Base-by-base conservation (phyloP, 2,797 vertebrate genomes). In the Poeciliopsis paucimaculata region DNA sequence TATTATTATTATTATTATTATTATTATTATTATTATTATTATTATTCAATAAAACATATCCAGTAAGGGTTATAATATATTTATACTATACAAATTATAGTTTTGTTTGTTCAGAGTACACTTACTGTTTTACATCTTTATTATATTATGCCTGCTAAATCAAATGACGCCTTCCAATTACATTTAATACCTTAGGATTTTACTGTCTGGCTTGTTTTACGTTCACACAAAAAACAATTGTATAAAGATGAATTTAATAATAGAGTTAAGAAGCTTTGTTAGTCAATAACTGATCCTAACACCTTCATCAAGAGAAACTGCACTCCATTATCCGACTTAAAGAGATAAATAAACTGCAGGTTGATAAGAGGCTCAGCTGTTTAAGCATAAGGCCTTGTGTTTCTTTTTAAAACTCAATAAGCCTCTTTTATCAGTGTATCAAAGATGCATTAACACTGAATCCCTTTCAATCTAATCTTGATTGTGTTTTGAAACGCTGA, bases 281-380 rank as follows among this genome's bases (percentile, higher is more conserved):
- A n/a, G 43, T 71, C 34, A 71, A 34, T 71, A 57, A 43, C 41
- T 71, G 66, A 55, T 71, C n/a, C 3, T 57, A 26, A 55, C 36
- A 31, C 77, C 70, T 72, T 78, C 77, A 68, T 84, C 82, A 84
- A 77, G 73, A 85, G 66, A 4, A 68, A 73, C 12, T 78, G 45
- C 60, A 71, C 51, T 64, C 26, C 74, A 13, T 79, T 55, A n/a
- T 77, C 78, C 75, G 76, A 34, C 77, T 78, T 85, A 20, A 46
- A 64, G 74, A 68, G 72, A 71, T 76, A 76, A 78, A 86, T 49
- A 73, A 72, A 82, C 68, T 80, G n/a, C 20, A 82, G 76, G 72
- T 75, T 81, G 81, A 88, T 73, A 81, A 80, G 60, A 34, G 23
- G 75, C 73, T 90, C 68, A 77, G 77, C 46, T 89, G 77, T 75